Percentiles rank a stretch among this genome's conserved stretches.
Conservation (phyloP, 2,797 vertebrate genomes). For the Hypotaenidia philippensis region DNA sequence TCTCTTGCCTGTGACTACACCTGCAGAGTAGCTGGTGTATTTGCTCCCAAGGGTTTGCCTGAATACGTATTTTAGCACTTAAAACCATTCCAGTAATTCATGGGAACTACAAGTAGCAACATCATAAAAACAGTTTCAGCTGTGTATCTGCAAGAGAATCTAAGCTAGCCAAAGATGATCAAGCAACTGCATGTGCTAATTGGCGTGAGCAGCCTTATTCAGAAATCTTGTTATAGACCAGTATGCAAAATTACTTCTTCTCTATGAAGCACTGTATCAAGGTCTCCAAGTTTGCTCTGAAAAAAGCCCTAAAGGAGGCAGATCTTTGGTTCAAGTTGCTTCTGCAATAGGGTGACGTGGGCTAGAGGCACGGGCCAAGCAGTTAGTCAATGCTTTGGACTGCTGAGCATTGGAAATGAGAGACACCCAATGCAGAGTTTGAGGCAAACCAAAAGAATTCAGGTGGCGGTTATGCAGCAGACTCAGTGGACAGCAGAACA, state of each 20-base stretch:
- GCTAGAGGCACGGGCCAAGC: neutral
- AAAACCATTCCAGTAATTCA: neutral
- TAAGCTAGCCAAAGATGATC: neutral
- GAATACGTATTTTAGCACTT: neutral
- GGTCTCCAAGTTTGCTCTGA: neutral
- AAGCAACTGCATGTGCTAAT: neutral
- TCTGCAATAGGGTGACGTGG: neutral
- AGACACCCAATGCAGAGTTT: neutral
- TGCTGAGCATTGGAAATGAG: neutral
- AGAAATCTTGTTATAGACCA: neutral
- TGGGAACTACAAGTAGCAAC: neutral
- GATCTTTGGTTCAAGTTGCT: neutral
- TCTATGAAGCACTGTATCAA: neutral
- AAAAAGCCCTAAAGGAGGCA: neutral
- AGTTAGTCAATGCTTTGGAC: neutral
- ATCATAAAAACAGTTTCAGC: neutral
- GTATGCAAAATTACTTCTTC: neutral
- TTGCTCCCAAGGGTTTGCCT: neutral
- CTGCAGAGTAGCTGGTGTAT: neutral
- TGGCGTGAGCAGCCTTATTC: neutral
- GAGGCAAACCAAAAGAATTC: neutral
- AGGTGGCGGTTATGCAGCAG: neutral
- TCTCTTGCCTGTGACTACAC: fast-evolving
- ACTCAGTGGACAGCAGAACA: neutral
- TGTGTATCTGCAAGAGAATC: neutral